Conservation (phyloP, 2,113 vertebrate species). For the Anolis sagrei region DNA sequence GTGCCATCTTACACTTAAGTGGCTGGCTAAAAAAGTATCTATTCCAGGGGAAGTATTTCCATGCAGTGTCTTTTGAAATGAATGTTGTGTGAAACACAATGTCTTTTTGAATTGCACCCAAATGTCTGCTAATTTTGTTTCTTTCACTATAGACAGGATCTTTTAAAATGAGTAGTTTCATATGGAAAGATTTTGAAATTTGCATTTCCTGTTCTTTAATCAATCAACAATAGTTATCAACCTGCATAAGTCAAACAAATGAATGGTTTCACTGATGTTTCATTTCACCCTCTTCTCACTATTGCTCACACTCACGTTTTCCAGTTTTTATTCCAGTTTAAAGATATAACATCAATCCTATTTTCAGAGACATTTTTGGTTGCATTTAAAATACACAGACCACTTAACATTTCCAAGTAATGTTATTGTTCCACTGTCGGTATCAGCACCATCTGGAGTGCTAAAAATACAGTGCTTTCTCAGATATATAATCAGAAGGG, state of each 20-base stretch:
- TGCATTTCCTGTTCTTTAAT: not conserved
- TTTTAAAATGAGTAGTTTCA: not conserved
- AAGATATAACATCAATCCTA: slow-evolving; percentile 1
- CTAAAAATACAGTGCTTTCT: slow-evolving; percentile 60
- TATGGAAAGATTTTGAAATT: not conserved
- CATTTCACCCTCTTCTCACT: not conserved
- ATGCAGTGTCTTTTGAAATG: not conserved
- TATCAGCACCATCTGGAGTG: slow-evolving; percentile 46
- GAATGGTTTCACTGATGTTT: not conserved
- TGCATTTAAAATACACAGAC: slow-evolving; percentile 54
- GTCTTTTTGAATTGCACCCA: not conserved
- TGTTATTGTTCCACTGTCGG: slow-evolving; percentile 40
- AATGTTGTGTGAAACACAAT: not conserved
- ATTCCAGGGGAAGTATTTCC: not conserved
- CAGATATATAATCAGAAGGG: not conserved
- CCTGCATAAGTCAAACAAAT: not conserved
- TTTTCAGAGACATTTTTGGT: slow-evolving; percentile 40
- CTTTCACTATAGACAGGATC: not conserved
- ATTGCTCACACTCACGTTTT: not conserved
- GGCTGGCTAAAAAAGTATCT: not conserved
- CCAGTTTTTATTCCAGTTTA: not conserved
- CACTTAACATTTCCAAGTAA: slow-evolving; percentile 47
- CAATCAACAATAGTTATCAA: not conserved
- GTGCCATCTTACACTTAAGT: not conserved
- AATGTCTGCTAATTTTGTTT: not conserved